Evolutionary conservation across 2,113 vertebrate species (phyloP).

Genomic region (Archocentrus centrarchus): DNA sequence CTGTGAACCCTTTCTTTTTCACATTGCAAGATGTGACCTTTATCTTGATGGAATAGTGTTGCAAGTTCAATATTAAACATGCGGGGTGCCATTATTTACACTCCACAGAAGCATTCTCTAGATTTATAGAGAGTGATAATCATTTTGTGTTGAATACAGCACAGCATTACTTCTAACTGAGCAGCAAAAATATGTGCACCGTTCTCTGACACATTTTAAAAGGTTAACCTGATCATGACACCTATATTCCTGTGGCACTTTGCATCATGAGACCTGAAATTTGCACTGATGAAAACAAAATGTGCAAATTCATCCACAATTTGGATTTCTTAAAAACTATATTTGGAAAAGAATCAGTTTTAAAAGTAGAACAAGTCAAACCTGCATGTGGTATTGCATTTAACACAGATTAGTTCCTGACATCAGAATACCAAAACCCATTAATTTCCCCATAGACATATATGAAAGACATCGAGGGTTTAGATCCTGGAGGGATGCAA

Average conservation of each 20-base stretch:
- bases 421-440: neutral
- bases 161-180: neutral
- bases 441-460: neutral
- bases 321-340: neutral
- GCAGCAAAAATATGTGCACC: neutral
- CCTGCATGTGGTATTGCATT: neutral
- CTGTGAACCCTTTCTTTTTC: neutral
- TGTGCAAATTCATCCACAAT: neutral
- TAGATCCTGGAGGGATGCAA: neutral
- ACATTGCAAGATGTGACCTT: slow-evolving; percentile 1
- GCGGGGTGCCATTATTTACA: neutral
- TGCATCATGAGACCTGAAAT: neutral
- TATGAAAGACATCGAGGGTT: neutral
- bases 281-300: neutral
- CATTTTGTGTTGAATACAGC: neutral
- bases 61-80: neutral
- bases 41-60: neutral
- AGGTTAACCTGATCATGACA: neutral
- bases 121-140: neutral
- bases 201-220: neutral
- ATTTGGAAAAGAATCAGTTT: neutral
- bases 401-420: neutral
- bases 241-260: neutral
- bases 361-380: neutral
- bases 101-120: neutral